These are phyloP conservation scores for Oncorhynchus gorbuscha DNA, from an alignment of 2,113 vertebrate species.

Conservation along the genomic window DNA sequence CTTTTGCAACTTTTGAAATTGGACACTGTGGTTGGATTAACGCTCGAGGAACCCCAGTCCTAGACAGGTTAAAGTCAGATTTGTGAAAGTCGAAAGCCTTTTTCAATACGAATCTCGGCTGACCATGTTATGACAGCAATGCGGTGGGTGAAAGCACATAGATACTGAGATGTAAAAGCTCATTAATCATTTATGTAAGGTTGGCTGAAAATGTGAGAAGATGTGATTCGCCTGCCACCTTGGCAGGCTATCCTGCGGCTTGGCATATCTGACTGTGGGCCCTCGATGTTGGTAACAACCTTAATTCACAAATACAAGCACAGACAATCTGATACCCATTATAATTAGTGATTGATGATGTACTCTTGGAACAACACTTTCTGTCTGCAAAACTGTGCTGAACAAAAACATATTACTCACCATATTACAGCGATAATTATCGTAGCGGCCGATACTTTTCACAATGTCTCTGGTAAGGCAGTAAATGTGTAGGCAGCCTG, in stretches of 20 bases:
- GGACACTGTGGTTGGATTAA: no score
- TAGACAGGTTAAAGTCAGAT: no score
- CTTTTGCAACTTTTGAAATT: no score
- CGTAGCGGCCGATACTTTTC: no score
- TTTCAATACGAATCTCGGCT: neutral
- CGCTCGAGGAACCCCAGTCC: no score
- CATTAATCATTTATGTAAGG: constrained; percentile 57
- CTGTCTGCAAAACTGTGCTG: no score
- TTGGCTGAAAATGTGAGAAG: constrained; percentile 43
- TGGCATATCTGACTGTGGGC: neutral
- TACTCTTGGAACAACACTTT: no score
- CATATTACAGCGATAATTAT: no score
- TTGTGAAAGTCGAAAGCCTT: neutral
- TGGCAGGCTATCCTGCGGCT: constrained; percentile 31
- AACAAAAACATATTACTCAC: no score
- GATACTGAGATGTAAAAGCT: constrained; percentile 38
- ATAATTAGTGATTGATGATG: no score
- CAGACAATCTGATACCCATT: neutral
- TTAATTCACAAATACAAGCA: neutral
- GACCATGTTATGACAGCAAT: constrained; percentile 33
- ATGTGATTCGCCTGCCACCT: constrained; percentile 41
- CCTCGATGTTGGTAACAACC: neutral
- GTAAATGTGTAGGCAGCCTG: no score
- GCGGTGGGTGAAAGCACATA: constrained; percentile 31
- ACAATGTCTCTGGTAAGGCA: no score